Conservation (phyloP, 2,113 vertebrate genomes). For the Callipepla squamata region DNA sequence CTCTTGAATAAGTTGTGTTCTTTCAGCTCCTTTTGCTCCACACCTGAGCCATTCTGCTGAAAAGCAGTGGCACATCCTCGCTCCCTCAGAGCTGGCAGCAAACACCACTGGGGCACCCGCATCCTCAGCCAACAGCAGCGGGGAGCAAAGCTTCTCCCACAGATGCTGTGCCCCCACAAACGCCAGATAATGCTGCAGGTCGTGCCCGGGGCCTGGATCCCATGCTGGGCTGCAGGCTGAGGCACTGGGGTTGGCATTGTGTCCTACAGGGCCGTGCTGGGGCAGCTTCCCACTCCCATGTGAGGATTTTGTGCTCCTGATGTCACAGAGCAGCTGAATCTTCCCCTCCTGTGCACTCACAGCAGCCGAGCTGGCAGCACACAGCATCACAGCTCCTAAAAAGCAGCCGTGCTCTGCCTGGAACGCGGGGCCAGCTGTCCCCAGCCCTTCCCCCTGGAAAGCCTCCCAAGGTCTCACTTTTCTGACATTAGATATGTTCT, state of each 20-base stretch:
- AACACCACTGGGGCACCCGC: background rate
- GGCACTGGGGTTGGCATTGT: background rate
- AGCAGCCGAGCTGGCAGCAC: background rate
- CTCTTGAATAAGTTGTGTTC: background rate
- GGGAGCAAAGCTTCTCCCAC: background rate
- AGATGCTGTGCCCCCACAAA: background rate
- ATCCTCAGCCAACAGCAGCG: constrained; percentile 67
- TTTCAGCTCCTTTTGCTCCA: background rate
- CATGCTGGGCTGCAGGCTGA: background rate
- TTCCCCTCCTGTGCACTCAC: background rate
- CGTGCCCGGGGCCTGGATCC: too few species aligned
- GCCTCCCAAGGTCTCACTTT: background rate
- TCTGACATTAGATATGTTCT: constrained; percentile 1
- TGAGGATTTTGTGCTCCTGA: background rate
- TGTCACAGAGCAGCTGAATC: rapidly evolving
- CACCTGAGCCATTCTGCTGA: background rate
- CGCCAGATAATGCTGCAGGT: background rate
- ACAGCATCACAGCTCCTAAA: background rate
- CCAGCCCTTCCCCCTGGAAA: background rate
- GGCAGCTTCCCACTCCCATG: background rate
- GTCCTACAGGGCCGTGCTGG: rapidly evolving
- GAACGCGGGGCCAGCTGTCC: background rate
- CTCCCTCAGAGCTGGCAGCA: background rate
- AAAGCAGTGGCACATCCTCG: background rate
- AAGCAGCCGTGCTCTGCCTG: background rate